phyloP scores from a whole-genome alignment of 23 tunicate species.

The Ascidia mentula region DNA sequence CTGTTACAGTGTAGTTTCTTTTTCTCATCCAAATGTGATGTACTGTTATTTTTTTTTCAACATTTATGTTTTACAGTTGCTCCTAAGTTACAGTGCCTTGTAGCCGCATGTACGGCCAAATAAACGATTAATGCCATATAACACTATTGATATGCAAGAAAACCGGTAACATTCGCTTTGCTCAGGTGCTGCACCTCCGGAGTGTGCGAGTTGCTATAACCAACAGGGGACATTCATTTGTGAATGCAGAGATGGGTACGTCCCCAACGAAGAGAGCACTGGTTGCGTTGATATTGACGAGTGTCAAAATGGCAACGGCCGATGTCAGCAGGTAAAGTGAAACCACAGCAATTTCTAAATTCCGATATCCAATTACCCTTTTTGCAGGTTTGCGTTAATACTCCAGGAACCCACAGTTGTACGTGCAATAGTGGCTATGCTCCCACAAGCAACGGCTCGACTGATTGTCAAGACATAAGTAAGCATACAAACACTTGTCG shows the following conservation, averaged over 20 bases:
- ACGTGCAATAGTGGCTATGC: slow-evolving; percentile 32
- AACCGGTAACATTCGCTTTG: no score
- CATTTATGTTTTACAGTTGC: no score
- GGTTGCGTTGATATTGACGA: slow-evolving; percentile 74
- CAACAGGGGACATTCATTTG: slow-evolving; percentile 53
- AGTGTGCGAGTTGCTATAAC: slow-evolving; percentile 53
- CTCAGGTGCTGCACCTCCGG: not conserved
- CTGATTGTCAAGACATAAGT: slow-evolving; percentile 2
- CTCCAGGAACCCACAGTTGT: slow-evolving; percentile 58
- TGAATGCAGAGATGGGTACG: slow-evolving; percentile 46
- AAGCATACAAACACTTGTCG: not conserved
- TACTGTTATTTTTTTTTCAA: no score
- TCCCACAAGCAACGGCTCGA: not conserved
- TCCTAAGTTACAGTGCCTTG: no score
- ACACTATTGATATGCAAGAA: no score
- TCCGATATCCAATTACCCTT: not conserved
- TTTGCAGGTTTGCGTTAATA: slow-evolving; percentile 51
- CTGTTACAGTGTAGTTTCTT: no score
- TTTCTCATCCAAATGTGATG: no score
- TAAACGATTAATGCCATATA: no score
- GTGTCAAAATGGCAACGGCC: slow-evolving; percentile 59
- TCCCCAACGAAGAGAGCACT: slow-evolving; percentile 49
- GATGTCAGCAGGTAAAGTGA: slow-evolving; percentile 69
- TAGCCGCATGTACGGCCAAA: no score
- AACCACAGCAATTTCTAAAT: not conserved